Percentiles rank a stretch among this genome's conserved stretches.
Conservation (phyloP, 2,888 invertebrate species). For the Brenthis ino region DNA sequence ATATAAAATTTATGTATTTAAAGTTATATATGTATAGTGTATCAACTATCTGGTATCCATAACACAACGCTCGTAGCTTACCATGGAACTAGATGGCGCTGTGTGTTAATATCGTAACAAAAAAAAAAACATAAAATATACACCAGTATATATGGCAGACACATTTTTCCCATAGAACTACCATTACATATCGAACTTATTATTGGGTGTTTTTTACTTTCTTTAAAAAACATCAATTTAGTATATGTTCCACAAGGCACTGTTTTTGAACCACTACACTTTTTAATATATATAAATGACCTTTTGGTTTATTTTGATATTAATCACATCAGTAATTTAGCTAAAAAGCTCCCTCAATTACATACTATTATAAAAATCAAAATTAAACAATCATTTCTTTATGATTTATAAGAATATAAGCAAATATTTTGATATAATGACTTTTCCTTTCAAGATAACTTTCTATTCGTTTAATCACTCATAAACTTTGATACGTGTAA, state of each 20-base stretch:
- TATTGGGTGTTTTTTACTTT: no score
- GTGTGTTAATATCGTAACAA: no score
- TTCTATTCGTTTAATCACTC: conserved; percentile 21
- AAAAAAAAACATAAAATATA: neutral
- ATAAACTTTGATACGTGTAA: conserved; percentile 19
- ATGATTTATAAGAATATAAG: neutral
- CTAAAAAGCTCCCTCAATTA: conserved; percentile 3
- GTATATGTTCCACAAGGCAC: conserved; percentile 13
- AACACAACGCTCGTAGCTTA: no score
- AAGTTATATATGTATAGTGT: no score
- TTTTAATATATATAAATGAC: conserved; percentile 14
- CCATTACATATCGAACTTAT: no score
- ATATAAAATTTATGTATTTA: no score
- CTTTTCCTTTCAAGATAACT: conserved; percentile 25
- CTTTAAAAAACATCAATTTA: no score
- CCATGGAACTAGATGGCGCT: no score
- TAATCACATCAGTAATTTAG: neutral
- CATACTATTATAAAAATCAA: conserved; percentile 1
- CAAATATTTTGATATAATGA: neutral
- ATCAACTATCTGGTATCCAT: no score
- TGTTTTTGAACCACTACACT: conserved; percentile 3
- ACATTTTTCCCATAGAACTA: neutral
- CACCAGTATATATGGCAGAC: neutral
- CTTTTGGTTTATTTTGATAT: neutral
- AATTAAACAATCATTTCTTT: neutral